These are phyloP conservation scores for Philhelius pedissequus DNA, from an alignment of 2,888 invertebrate species.

Conservation along the genomic window DNA sequence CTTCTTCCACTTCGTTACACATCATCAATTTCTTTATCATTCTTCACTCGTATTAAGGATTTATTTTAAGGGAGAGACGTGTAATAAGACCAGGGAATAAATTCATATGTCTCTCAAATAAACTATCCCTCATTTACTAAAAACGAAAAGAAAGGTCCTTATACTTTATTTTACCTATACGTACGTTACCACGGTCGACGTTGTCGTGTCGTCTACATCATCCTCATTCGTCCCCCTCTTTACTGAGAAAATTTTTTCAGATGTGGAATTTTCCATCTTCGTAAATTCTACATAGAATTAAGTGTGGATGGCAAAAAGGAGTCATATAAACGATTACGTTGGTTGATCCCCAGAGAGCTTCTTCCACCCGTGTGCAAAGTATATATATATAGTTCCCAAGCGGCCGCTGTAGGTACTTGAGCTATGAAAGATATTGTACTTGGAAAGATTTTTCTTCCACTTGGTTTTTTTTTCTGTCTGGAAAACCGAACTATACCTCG, in stretches of 20 bases:
- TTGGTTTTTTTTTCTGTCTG: neutral
- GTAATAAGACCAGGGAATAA: conserved; percentile 68
- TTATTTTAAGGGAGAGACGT: conserved; percentile 49
- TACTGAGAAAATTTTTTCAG: conserved; percentile 24
- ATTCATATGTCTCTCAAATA: conserved; percentile 54
- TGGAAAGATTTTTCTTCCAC: conserved; percentile 29
- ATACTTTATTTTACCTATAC: conserved; percentile 50
- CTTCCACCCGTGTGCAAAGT: conserved; percentile 45
- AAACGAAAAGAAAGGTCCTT: conserved; percentile 12
- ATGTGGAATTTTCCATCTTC: conserved; percentile 62
- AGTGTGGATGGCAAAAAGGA: conserved; percentile 70
- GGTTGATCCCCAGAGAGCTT: conserved; percentile 70
- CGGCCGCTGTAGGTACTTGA: conserved; percentile 4
- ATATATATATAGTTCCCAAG: conserved; percentile 29
- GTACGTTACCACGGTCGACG: conserved; percentile 22
- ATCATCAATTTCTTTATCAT: neutral
- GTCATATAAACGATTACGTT: conserved; percentile 71
- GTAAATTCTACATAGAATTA: conserved; percentile 66
- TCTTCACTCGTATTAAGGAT: neutral
- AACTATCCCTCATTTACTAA: conserved; percentile 26
- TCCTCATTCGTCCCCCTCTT: conserved; percentile 30
- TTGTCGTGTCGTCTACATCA: neutral
- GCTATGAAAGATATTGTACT: conserved; percentile 9
- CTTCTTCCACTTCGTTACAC: conserved; percentile 27
- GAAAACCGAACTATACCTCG: neutral